Percentiles rank a stretch among this genome's conserved stretches.
Conservation (phyloP, 2,888 invertebrate genomes). For the Acronicta aceris region DNA sequence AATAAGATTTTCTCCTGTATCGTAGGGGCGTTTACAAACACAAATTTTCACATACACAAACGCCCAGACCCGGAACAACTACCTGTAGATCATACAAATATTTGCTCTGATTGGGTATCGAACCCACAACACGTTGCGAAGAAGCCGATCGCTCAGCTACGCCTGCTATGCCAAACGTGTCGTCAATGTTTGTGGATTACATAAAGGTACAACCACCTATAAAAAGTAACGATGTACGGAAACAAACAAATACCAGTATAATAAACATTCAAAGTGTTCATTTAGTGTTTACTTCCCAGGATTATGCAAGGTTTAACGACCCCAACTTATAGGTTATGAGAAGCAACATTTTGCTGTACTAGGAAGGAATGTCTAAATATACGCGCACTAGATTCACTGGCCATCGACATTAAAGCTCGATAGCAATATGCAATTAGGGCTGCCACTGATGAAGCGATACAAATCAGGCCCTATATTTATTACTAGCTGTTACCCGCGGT, state of each 20-base stretch:
- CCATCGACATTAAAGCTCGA: constrained; percentile 31
- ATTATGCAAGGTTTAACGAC: constrained; percentile 65
- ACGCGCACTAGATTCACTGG: constrained; percentile 68
- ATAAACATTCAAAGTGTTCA: constrained; percentile 30
- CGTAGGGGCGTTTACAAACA: too few species aligned
- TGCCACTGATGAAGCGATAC: neutral
- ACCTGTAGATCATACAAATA: too few species aligned
- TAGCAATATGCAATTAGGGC: constrained; percentile 23
- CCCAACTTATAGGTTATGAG: constrained; percentile 58
- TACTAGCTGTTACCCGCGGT: too few species aligned
- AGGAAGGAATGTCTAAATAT: constrained; percentile 70
- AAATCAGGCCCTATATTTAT: neutral
- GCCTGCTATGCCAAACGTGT: too few species aligned
- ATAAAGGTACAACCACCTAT: neutral
- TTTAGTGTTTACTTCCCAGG: constrained; percentile 40
- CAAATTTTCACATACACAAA: too few species aligned
- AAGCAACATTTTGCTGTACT: constrained; percentile 61
- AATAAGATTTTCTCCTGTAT: too few species aligned
- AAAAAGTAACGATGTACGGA: constrained; percentile 7
- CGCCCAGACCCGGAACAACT: too few species aligned
- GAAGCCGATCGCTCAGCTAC: too few species aligned
- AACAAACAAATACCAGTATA: constrained; percentile 21
- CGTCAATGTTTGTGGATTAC: too few species aligned
- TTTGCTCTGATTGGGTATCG: too few species aligned
- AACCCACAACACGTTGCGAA: too few species aligned